These are phyloP conservation scores for Ectropis grisescens DNA, from an alignment of 1,140 invertebrate species.

Conservation along the genomic window DNA sequence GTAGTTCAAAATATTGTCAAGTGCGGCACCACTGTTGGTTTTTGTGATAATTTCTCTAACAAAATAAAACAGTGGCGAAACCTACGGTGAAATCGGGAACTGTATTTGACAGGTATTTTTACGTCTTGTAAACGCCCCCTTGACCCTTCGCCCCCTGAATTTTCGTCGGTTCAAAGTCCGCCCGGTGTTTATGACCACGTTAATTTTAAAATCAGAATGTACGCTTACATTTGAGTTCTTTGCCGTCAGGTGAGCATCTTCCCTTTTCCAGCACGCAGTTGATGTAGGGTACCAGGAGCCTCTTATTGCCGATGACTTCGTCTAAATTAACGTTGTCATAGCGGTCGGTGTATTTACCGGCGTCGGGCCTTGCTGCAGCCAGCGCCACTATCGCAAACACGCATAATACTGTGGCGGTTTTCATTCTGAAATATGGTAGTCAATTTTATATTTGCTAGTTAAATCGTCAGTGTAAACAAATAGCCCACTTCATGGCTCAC, in stretches of 20 bases:
- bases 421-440: slow-evolving; percentile 15
- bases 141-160: too few species aligned
- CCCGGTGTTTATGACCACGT: too few species aligned
- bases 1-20: too few species aligned
- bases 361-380: slow-evolving; percentile 39
- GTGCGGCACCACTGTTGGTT: too few species aligned
- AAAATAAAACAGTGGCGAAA: too few species aligned
- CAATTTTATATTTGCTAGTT: too few species aligned
- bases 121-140: too few species aligned
- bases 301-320: slow-evolving; percentile 76
- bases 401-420: slow-evolving; percentile 12
- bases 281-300: slow-evolving; percentile 77
- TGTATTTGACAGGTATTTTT: neutral
- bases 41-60: too few species aligned
- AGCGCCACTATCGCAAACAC: slow-evolving; percentile 16
- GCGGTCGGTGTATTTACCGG: slow-evolving; percentile 77
- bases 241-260: slow-evolving; percentile 77
- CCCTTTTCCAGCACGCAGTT: slow-evolving; percentile 78
- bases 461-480: too few species aligned
- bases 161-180: too few species aligned
- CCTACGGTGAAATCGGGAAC: neutral
- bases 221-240: slow-evolving; percentile 78
- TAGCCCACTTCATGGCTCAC: too few species aligned
- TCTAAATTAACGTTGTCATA: slow-evolving; percentile 80
- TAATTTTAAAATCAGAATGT: too few species aligned